Evolutionary conservation across 2,888 invertebrate species (phyloP).

Genomic region (Dicranocentrus wangi): DNA sequence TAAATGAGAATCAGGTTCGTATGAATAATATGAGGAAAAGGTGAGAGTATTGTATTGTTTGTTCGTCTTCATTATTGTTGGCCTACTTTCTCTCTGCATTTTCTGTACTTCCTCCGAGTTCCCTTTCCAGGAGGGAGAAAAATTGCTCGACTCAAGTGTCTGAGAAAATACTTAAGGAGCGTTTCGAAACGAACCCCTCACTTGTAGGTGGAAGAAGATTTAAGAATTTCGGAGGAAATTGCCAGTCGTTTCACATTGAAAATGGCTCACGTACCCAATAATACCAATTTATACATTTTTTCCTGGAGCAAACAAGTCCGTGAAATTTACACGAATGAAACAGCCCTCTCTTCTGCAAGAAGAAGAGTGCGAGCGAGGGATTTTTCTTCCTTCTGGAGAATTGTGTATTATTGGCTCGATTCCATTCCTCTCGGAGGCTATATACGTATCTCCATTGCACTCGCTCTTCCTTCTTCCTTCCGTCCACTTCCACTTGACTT

Average conservation of each 20-base stretch:
- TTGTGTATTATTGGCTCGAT: slow-evolving; percentile 23
- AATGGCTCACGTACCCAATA: slow-evolving; percentile 6
- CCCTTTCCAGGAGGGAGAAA: no score
- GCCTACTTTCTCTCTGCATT: no score
- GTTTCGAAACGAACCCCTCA: no score
- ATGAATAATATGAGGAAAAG: no score
- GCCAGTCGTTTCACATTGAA: neutral
- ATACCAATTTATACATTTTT: slow-evolving; percentile 2
- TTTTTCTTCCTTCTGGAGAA: neutral
- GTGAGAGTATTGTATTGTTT: no score
- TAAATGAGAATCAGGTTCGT: no score
- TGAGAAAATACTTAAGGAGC: no score
- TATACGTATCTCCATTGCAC: neutral
- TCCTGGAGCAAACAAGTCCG: slow-evolving; percentile 13
- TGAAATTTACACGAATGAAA: slow-evolving; percentile 31
- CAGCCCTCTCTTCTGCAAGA: neutral
- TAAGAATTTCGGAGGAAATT: no score
- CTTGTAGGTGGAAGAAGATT: no score
- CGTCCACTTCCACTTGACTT: slow-evolving; percentile 51
- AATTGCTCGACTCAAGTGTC: no score
- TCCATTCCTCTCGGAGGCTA: slow-evolving; percentile 10
- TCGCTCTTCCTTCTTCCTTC: slow-evolving; percentile 19
- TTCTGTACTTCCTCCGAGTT: no score
- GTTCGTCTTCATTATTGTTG: no score
- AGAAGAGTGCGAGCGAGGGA: neutral